Conservation (phyloP, 2,797 vertebrate genomes). For the Gymnothorax reevesii region DNA sequence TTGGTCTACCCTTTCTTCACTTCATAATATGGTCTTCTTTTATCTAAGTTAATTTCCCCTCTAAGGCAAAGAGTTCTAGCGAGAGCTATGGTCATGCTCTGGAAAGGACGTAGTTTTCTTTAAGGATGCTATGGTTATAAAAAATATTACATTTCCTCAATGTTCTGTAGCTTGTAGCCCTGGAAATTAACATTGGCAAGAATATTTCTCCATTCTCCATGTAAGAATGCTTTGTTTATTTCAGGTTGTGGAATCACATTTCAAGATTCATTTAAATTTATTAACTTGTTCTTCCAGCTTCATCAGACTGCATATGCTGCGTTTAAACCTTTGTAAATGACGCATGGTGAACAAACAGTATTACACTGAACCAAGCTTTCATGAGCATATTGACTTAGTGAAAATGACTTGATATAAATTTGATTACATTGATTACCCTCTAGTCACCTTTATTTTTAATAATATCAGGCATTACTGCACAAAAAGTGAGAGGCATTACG, state of each 20-base stretch:
- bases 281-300: background rate
- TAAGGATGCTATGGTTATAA: background rate
- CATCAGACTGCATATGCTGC: background rate
- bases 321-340: background rate
- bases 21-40: background rate
- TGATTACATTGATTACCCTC: background rate
- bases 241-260: background rate
- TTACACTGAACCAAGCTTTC: background rate
- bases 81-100: background rate
- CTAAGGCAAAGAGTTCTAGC: background rate
- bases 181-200: background rate
- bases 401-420: background rate
- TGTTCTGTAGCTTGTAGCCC: background rate
- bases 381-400: background rate
- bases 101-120: background rate
- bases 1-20: background rate
- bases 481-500: background rate
- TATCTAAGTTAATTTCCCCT: background rate
- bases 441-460: background rate
- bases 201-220: background rate
- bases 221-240: background rate
- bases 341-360: background rate
- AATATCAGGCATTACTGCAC: background rate
- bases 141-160: conserved; percentile 7
- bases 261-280: background rate